Conservation (phyloP, 2,888 invertebrate species). For the Nomada lathburiana region DNA sequence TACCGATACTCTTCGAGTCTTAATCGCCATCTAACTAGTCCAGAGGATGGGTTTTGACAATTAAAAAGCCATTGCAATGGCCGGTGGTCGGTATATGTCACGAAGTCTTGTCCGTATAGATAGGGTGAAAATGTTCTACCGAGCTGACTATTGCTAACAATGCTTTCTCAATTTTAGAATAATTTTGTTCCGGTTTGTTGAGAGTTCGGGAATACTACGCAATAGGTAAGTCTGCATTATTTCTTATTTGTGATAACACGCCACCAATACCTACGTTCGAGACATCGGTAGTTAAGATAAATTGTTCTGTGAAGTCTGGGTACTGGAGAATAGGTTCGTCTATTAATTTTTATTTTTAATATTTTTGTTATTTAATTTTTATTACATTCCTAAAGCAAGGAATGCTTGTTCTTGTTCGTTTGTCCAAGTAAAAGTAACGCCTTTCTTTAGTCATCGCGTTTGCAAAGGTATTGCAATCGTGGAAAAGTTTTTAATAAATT, state of each 20-base stretch:
- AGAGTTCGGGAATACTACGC: neutral
- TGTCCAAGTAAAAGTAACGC: slow-evolving; percentile 15
- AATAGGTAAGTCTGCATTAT: slow-evolving; percentile 3
- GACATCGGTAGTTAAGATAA: slow-evolving; percentile 15
- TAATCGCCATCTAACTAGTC: slow-evolving; percentile 31
- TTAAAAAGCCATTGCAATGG: slow-evolving; percentile 18
- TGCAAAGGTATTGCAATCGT: slow-evolving; percentile 38
- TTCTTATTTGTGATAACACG: neutral
- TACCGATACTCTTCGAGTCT: slow-evolving; percentile 19
- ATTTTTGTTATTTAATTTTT: too few species aligned
- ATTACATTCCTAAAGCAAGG: too few species aligned
- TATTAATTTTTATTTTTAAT: slow-evolving; percentile 16
- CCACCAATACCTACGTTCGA: slow-evolving; percentile 9
- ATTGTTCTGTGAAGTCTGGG: slow-evolving; percentile 21
- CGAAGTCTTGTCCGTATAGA: slow-evolving; percentile 18
- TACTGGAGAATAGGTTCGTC: slow-evolving; percentile 8
- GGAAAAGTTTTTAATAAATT: slow-evolving; percentile 49
- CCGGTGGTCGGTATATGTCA: slow-evolving; percentile 5
- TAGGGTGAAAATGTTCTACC: slow-evolving; percentile 22
- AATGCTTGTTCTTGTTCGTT: slow-evolving; percentile 11
- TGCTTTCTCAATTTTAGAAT: slow-evolving; percentile 1
- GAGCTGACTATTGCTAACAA: neutral
- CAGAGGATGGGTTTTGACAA: slow-evolving; percentile 14
- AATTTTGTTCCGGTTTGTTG: slow-evolving; percentile 10
- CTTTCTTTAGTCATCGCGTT: slow-evolving; percentile 37